Percentiles rank a stretch among this genome's conserved stretches.
phyloP scores from a whole-genome alignment of 2,113 vertebrate genomes.

The Deroptyus accipitrinus region DNA sequence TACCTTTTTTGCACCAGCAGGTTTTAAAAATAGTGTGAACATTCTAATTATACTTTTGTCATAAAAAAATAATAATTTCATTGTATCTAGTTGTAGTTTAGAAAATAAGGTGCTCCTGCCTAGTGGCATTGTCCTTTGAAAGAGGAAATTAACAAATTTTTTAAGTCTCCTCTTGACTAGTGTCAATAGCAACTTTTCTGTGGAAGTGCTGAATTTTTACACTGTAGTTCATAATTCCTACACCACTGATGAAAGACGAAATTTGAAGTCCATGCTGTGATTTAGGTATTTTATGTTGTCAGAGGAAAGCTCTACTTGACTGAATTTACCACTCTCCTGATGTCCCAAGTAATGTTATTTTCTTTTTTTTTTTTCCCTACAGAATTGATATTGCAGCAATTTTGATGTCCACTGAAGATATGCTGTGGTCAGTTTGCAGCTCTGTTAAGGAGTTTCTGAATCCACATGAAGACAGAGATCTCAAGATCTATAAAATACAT shows the following conservation, averaged over 20 bases:
- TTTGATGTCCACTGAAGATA: slow-evolving; percentile 86
- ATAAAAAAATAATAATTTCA: background rate
- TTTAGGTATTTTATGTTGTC: background rate
- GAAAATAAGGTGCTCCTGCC: background rate
- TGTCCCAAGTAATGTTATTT: background rate
- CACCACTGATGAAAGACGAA: background rate
- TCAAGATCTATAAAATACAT: slow-evolving; percentile 84
- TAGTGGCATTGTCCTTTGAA: background rate
- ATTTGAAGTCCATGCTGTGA: background rate
- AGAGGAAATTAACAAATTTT: background rate
- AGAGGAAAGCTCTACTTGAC: background rate
- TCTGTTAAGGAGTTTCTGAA: slow-evolving; percentile 78
- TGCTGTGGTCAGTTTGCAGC: slow-evolving; percentile 88
- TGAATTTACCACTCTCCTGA: background rate
- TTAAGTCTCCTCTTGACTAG: background rate
- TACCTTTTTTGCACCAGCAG: background rate
- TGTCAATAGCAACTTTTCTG: background rate
- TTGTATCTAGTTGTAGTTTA: background rate
- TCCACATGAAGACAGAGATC: slow-evolving; percentile 61
- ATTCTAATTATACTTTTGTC: background rate
- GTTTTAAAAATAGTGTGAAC: background rate
- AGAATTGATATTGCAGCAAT: slow-evolving; percentile 88
- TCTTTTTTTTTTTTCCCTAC: slow-evolving; percentile 1
- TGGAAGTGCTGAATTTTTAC: background rate
- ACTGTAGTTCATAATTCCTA: background rate